A percentile compares a stretch with the other conserved stretches of the same genome.
These are phyloP conservation scores for Smittia sp. DNA, from an alignment of 2,888 invertebrate genomes.

Conservation along the genomic window DNA sequence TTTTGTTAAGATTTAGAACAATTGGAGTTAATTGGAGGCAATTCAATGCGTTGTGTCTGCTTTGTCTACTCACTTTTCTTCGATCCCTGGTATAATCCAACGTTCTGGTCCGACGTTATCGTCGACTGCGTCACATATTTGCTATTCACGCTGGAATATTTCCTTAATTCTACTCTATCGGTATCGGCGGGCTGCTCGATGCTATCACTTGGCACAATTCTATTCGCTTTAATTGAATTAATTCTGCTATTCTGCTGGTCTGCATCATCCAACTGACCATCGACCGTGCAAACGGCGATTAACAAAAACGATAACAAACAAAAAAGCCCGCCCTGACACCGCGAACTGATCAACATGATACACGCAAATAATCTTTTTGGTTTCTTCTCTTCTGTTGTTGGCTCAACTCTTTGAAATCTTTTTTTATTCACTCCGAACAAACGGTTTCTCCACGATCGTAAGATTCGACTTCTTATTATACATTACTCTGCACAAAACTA, in stretches of 20 bases:
- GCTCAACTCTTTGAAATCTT: neutral
- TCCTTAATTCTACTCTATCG: slow-evolving; percentile 16
- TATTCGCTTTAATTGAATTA: slow-evolving; percentile 25
- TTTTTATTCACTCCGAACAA: neutral
- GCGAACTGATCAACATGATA: slow-evolving; percentile 30
- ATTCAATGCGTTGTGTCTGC: neutral
- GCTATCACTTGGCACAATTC: slow-evolving; percentile 22
- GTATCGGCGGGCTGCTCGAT: neutral
- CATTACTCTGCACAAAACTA: neutral
- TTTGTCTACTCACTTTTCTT: slow-evolving; percentile 31
- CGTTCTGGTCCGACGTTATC: neutral
- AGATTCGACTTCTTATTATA: neutral
- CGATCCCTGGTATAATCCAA: slow-evolving; percentile 26
- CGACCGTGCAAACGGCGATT: neutral
- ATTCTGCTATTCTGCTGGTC: slow-evolving; percentile 11
- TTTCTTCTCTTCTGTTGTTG: neutral
- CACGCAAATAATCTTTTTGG: neutral
- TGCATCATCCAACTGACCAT: neutral
- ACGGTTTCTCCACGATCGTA: neutral
- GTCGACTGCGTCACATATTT: slow-evolving; percentile 31
- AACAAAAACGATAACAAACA: slow-evolving; percentile 28
- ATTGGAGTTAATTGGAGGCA: slow-evolving; percentile 28
- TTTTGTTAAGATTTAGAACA: slow-evolving; percentile 15
- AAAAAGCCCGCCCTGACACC: neutral
- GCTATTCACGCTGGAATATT: slow-evolving; percentile 26